A percentile compares a stretch with the other conserved stretches of the same genome.
These are phyloP conservation scores for Lobophora halterata DNA, from an alignment of 2,888 invertebrate species.

Conservation along the genomic window DNA sequence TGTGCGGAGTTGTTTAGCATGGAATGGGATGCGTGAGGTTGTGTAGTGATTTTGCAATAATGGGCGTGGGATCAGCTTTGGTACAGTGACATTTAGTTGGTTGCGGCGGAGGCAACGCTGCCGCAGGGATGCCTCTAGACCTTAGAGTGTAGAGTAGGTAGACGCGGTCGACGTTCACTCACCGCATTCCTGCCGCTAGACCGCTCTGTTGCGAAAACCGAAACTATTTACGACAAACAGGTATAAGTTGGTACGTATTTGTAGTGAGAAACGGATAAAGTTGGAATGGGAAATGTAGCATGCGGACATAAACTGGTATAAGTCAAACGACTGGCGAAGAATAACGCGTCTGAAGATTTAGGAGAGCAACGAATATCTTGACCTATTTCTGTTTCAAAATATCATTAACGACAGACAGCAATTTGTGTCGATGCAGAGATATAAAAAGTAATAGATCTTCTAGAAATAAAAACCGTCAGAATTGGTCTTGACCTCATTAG, in stretches of 20 bases:
- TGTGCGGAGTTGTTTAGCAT: conserved; percentile 23
- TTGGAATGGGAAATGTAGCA: conserved; percentile 15
- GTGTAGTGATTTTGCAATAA: conserved; percentile 36
- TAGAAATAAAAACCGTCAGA: conserved; percentile 48
- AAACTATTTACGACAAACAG: conserved; percentile 34
- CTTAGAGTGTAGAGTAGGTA: no score
- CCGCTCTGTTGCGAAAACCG: conserved; percentile 54
- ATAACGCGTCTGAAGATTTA: neutral
- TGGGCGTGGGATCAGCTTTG: conserved; percentile 54
- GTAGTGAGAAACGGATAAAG: conserved; percentile 22
- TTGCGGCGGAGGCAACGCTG: conserved; percentile 48
- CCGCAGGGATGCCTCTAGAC: conserved; percentile 55
- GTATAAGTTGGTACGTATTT: no score
- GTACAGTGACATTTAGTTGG: conserved; percentile 65
- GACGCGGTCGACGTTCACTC: conserved; percentile 62
- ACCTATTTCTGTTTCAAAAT: conserved; percentile 5
- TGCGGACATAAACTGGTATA: conserved; percentile 3
- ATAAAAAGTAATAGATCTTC: conserved; percentile 29
- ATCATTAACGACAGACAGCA: conserved; percentile 3
- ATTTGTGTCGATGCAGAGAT: conserved; percentile 7
- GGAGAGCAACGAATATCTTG: neutral
- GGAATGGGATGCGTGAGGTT: conserved; percentile 27
- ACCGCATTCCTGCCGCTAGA: conserved; percentile 59
- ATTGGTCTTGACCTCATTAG: conserved; percentile 65
- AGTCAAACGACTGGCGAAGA: neutral